Evolutionary conservation across 2,888 invertebrate genomes (phyloP), one percentile per base, ranked within the genome.

Genomic region (Gryllus longicercus): DNA sequence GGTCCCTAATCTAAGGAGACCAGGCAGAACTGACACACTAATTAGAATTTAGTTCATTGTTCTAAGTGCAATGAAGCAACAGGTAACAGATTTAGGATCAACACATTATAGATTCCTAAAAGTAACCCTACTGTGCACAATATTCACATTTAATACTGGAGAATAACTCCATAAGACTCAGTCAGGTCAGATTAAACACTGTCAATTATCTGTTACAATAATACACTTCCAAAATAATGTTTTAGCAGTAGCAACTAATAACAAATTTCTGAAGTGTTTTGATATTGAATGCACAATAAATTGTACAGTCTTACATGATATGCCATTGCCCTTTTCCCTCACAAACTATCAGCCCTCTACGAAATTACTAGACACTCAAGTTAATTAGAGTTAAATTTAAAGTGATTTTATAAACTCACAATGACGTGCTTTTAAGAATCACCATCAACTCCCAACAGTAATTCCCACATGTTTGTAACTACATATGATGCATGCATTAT

Each of bases 11-110:
- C 63, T 63, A 63, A 18, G n/a, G n/a, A 63, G 63, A 63, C 63
- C 63, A 18, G 63, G 63, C 63, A 63, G 63, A 63, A 63, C 63
- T 63, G 63, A 63, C 63, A 63, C n/a, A n/a, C 63, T 63, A n/a
- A 63, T 63, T 14, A 63, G n/a, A 18, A 63, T 63, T 63, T 63
- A 63, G 14, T 18, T 18, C 14, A 18, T 18, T 18, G 14, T 14
- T 11, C n/a, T 14, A 63, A 63, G 63, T 63, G 63, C 63, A 18
- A 18, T 63, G 63, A 63, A 63, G 63, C 63, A 63, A 63, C n/a
- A 38, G 63, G 63, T 63, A 63, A 63, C 16, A 38, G 38, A 18
- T 14, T 63, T 63, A n/a, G 63, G 63, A 63, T 63, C 63, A 63
- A 63, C 63, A 63, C 63, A 63, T 63, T 63, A 63, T 63, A 63